A percentile compares a stretch with the other conserved stretches of the same genome.
phyloP scores from a whole-genome alignment of 2,797 vertebrate species.

The Danio choprae region DNA sequence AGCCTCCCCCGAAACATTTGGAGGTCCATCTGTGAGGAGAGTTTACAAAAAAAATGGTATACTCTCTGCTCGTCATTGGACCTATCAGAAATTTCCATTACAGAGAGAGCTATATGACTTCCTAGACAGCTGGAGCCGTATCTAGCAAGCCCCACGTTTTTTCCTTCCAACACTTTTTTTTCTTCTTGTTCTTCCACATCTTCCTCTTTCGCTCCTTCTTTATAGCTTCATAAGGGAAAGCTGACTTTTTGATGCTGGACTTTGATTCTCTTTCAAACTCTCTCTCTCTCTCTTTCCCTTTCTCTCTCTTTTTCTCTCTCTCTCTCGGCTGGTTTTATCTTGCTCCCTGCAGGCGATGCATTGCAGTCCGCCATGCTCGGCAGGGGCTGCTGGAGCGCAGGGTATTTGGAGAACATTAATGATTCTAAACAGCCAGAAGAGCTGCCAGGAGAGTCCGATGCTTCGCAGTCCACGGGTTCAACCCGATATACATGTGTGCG shows the following conservation, averaged over 20 bases:
- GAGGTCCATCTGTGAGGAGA: slow-evolving; percentile 61
- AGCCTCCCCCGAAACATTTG: slow-evolving; percentile 65
- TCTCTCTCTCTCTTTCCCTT: slow-evolving; percentile 54
- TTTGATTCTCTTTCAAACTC: slow-evolving; percentile 60
- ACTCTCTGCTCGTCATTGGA: slow-evolving; percentile 49
- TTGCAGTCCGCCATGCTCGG: slow-evolving; percentile 58
- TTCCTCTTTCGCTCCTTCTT: slow-evolving; percentile 34
- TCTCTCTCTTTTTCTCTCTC: slow-evolving; percentile 40
- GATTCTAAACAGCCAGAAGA: slow-evolving; percentile 64
- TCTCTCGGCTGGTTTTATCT: slow-evolving; percentile 55
- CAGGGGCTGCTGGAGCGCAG: slow-evolving; percentile 52
- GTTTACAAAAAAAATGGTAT: slow-evolving; percentile 29
- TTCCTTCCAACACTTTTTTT: slow-evolving; percentile 26
- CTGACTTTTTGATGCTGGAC: slow-evolving; percentile 64
- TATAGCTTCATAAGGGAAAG: slow-evolving; percentile 59
- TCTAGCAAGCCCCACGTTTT: slow-evolving; percentile 49
- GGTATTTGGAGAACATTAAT: slow-evolving; percentile 64
- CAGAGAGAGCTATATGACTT: slow-evolving; percentile 54
- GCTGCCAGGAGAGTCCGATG: slow-evolving; percentile 48
- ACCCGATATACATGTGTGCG: slow-evolving; percentile 34
- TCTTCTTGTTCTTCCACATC: slow-evolving; percentile 25
- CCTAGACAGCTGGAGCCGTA: slow-evolving; percentile 53
- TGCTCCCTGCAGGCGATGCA: slow-evolving; percentile 53
- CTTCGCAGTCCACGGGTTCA: slow-evolving; percentile 23
- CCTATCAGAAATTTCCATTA: slow-evolving; percentile 58